These are phyloP conservation scores for Aphis gossypii DNA, from an alignment of 1,140 invertebrate genomes.

Conservation along the genomic window DNA sequence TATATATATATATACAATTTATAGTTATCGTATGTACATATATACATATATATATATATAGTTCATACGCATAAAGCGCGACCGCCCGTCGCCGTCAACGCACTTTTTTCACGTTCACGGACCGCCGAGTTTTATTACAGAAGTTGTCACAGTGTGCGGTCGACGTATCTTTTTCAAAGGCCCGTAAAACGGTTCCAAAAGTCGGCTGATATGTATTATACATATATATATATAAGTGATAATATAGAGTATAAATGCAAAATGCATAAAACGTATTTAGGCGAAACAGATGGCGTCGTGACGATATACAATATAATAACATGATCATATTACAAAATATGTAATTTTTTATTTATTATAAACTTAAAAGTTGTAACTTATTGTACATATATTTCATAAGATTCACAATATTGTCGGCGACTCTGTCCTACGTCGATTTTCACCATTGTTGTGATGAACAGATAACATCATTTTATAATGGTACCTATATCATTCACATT, in stretches of 20 bases:
- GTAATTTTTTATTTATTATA: constrained; percentile 21
- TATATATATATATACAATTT: not conserved
- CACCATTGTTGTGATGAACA: too few relatives aligned
- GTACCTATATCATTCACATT: not conserved
- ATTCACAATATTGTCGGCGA: not conserved
- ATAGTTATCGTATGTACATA: not conserved
- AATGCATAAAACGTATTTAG: not conserved
- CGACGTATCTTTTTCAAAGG: constrained; percentile 29
- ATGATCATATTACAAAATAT: not conserved
- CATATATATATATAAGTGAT: not conserved
- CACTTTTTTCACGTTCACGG: constrained; percentile 9
- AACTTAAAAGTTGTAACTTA: not conserved
- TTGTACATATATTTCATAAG: not conserved
- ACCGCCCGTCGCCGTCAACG: constrained; percentile 30
- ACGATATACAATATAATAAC: not conserved
- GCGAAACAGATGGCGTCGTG: not conserved
- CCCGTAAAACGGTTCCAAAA: constrained; percentile 4
- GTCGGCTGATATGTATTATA: not conserved
- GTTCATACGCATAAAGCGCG: constrained; percentile 2
- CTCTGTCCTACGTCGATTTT: not conserved
- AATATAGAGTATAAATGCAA: not conserved
- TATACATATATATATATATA: not conserved
- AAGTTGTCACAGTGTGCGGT: constrained; percentile 11
- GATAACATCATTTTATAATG: not conserved
- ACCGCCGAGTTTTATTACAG: constrained; percentile 30